Conservation (phyloP, 2,797 vertebrate species). For the Rhinogobio ventralis region DNA sequence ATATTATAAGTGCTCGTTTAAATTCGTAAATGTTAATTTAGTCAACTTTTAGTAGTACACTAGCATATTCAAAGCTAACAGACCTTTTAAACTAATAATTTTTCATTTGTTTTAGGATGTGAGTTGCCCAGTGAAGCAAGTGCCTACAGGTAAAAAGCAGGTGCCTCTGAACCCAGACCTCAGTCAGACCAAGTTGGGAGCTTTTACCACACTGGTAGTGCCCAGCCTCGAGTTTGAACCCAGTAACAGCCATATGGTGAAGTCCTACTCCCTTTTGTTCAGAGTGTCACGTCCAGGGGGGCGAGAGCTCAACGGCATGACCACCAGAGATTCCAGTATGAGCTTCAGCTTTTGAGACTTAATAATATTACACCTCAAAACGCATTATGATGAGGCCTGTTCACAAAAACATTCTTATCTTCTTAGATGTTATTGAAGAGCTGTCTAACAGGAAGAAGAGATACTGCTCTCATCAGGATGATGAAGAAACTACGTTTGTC, state of each 20-base stretch:
- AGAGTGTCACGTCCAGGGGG: slow-evolving; percentile 86
- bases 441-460: slow-evolving; percentile 84
- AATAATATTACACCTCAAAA: slow-evolving; percentile 21
- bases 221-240: slow-evolving; percentile 91
- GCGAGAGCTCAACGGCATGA: slow-evolving; percentile 83
- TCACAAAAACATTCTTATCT: background rate
- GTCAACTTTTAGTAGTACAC: background rate
- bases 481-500: slow-evolving; percentile 88
- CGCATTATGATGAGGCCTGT: background rate
- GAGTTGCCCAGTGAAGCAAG: slow-evolving; percentile 90
- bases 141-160: slow-evolving; percentile 92
- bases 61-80: background rate
- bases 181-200: slow-evolving; percentile 84
- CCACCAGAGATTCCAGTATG: slow-evolving; percentile 87
- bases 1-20: background rate
- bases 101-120: slow-evolving; percentile 80
- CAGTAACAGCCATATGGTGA: slow-evolving; percentile 92
- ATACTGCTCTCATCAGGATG: slow-evolving; percentile 82
- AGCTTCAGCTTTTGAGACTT: slow-evolving; percentile 68
- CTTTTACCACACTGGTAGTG: slow-evolving; percentile 85
- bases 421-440: slow-evolving; percentile 84
- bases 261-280: slow-evolving; percentile 90
- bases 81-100: background rate
- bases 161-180: slow-evolving; percentile 90
- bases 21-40: background rate